phyloP scores from a whole-genome alignment of 2,797 vertebrate species.

The Bradypodion ventrale region DNA sequence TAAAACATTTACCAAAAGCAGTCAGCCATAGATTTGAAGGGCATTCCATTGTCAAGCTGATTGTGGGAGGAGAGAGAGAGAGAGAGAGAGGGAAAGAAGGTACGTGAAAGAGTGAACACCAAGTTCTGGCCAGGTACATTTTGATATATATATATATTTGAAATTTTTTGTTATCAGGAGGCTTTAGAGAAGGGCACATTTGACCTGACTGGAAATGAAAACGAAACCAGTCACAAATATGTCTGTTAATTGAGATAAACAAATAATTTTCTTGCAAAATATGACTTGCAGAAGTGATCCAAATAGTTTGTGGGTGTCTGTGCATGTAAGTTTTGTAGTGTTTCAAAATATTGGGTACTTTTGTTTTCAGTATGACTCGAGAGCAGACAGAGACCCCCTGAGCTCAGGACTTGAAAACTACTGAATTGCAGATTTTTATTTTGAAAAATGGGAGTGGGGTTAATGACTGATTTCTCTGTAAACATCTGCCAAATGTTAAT shows the following conservation, averaged over 20 bases:
- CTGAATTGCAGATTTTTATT: not conserved
- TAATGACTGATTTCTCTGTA: constrained; percentile 46
- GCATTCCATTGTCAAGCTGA: constrained; percentile 72
- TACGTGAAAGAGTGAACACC: constrained; percentile 41
- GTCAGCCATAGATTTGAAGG: constrained; percentile 70
- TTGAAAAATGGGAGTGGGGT: constrained; percentile 25
- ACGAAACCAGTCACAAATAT: not conserved
- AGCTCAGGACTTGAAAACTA: constrained; percentile 11
- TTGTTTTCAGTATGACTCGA: not conserved
- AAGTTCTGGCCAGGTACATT: constrained; percentile 71
- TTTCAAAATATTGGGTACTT: not conserved
- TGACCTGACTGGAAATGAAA: fast-evolving
- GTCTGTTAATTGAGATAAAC: not conserved
- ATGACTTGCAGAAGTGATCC: not conserved
- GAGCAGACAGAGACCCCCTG: not conserved
- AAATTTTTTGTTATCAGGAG: constrained; percentile 44
- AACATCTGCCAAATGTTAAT: constrained; percentile 53
- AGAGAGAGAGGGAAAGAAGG: too few relatives aligned
- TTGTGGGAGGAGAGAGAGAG: constrained; percentile 60
- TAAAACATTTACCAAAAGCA: constrained; percentile 82
- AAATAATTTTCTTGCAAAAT: not conserved
- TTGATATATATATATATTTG: constrained; percentile 44
- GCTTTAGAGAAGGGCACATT: not conserved
- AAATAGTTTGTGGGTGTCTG: constrained; percentile 27
- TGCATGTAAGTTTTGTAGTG: not conserved